phyloP scores from a whole-genome alignment of 64 coral and sea anemone genomes.

The Trachythela sp. region DNA sequence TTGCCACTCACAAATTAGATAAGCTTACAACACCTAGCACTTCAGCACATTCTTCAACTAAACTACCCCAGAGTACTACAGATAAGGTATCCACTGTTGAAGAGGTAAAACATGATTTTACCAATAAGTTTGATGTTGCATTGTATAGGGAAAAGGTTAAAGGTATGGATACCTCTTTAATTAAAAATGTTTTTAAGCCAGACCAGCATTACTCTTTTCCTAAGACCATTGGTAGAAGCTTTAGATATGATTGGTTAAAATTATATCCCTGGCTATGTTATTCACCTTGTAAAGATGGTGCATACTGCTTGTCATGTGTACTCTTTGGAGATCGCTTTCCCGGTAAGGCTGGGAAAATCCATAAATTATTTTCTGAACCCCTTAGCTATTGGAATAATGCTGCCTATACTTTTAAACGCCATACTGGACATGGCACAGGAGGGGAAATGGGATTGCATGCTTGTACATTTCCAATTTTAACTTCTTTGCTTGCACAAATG shows the following conservation, averaged over 20 bases:
- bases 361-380: neutral
- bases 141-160: neutral
- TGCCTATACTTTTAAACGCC: neutral
- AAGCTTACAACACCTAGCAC: no score
- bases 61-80: neutral
- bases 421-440: neutral
- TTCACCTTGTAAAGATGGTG: slow-evolving; percentile 12
- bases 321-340: neutral
- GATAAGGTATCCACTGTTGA: no score
- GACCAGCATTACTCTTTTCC: neutral
- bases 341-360: neutral
- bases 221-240: neutral
- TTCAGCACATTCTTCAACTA: neutral
- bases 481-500: neutral
- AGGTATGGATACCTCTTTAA: neutral
- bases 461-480: neutral
- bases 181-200: neutral
- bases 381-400: slow-evolving; percentile 3
- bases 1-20: neutral
- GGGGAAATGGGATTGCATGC: neutral
- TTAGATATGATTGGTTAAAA: neutral
- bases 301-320: neutral
- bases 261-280: neutral
- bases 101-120: neutral
- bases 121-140: neutral